phyloP scores from a whole-genome alignment of 2,113 vertebrate genomes.

The Urocolius indicus region DNA sequence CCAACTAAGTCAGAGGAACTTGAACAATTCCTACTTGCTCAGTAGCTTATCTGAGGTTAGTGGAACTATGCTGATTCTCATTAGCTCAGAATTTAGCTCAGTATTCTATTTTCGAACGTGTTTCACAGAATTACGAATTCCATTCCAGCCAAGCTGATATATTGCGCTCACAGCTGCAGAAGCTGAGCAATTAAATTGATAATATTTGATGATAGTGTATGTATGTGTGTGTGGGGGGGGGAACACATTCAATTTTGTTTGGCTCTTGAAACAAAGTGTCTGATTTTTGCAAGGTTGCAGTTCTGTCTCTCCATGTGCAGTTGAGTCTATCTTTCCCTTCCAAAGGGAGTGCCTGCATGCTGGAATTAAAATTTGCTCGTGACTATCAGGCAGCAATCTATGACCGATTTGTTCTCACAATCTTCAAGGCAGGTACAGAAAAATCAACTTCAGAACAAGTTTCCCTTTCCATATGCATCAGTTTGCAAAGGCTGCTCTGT shows the following conservation, averaged over 20 bases:
- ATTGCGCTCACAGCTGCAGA: slow-evolving; percentile 57
- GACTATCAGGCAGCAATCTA: slow-evolving; percentile 61
- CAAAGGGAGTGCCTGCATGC: slow-evolving; percentile 62
- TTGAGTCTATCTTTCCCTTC: slow-evolving; percentile 46
- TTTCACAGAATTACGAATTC: slow-evolving; percentile 37
- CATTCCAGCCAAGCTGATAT: slow-evolving; percentile 60
- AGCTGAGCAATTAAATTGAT: slow-evolving; percentile 68
- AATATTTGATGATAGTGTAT: slow-evolving; percentile 63
- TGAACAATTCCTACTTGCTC: background rate
- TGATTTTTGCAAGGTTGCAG: slow-evolving; percentile 62
- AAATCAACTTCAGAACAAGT: slow-evolving; percentile 28
- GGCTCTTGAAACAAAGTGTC: slow-evolving; percentile 54
- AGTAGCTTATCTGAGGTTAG: slow-evolving; percentile 61
- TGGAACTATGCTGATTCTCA: slow-evolving; percentile 55
- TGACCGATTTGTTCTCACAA: slow-evolving; percentile 64
- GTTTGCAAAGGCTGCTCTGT: background rate
- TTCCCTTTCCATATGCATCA: slow-evolving; percentile 35
- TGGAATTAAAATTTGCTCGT: slow-evolving; percentile 53
- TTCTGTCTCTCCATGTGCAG: slow-evolving; percentile 33
- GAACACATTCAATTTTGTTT: slow-evolving; percentile 63
- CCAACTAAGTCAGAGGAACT: slow-evolving; percentile 65
- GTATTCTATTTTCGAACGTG: slow-evolving; percentile 10
- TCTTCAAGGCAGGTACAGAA: slow-evolving; percentile 46
- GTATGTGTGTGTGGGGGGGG: slow-evolving; percentile 51
- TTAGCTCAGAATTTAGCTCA: slow-evolving; percentile 47